phyloP scores from a whole-genome alignment of 2,888 invertebrate species.

The Metalampra italica region DNA sequence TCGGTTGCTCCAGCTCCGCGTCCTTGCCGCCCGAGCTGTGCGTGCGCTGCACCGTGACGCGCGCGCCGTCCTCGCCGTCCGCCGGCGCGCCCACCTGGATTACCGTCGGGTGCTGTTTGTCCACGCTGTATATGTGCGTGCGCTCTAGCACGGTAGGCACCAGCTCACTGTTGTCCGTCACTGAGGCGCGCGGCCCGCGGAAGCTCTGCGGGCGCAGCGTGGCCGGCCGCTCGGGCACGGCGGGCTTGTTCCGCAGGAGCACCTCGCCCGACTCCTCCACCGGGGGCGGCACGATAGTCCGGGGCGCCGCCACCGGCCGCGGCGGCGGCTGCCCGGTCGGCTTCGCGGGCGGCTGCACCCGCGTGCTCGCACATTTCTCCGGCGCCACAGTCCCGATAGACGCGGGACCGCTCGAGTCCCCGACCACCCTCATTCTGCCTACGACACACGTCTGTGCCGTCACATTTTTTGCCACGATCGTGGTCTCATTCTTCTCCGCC shows the following conservation, averaged over 20 bases:
- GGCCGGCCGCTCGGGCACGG: slow-evolving; percentile 88
- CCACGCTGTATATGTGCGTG: slow-evolving; percentile 84
- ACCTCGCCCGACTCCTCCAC: slow-evolving; percentile 56
- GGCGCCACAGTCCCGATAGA: slow-evolving; percentile 38
- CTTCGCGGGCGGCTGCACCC: slow-evolving; percentile 35
- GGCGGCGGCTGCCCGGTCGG: slow-evolving; percentile 77
- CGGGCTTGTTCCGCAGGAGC: slow-evolving; percentile 84
- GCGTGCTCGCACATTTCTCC: slow-evolving; percentile 27
- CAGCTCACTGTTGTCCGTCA: slow-evolving; percentile 25
- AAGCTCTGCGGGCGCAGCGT: slow-evolving; percentile 80
- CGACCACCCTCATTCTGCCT: slow-evolving; percentile 58
- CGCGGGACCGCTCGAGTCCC: slow-evolving; percentile 46
- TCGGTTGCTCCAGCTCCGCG: slow-evolving; percentile 58
- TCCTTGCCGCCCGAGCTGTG: slow-evolving; percentile 69
- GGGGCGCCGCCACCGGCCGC: slow-evolving; percentile 70
- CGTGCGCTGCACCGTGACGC: slow-evolving; percentile 64
- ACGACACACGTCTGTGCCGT: slow-evolving; percentile 67
- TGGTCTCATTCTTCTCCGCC: slow-evolving; percentile 37
- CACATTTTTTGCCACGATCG: slow-evolving; percentile 54
- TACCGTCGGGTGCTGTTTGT: slow-evolving; percentile 86
- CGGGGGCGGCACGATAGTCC: slow-evolving; percentile 47
- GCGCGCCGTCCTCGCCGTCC: slow-evolving; percentile 39
- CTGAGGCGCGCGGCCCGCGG: slow-evolving; percentile 59
- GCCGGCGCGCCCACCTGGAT: slow-evolving; percentile 71
- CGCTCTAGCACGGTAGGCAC: slow-evolving; percentile 79